phyloP scores from a whole-genome alignment of 2,797 vertebrate genomes.

The Phalanger gymnotis region DNA sequence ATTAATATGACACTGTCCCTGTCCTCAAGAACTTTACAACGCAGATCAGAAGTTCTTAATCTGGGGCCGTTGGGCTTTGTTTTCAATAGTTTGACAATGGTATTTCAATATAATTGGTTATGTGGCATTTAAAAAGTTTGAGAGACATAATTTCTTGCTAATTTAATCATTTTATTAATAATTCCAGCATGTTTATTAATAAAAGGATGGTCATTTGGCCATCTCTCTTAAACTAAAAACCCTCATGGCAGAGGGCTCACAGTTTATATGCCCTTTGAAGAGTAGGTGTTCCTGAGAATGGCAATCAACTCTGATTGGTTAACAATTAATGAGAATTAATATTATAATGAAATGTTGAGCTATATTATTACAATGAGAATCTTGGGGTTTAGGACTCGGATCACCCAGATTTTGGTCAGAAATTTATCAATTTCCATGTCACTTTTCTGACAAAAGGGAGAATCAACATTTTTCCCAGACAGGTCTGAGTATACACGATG shows the following conservation, averaged over 20 bases:
- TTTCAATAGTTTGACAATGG: not conserved
- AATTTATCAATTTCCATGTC: not conserved
- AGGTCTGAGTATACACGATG: not conserved
- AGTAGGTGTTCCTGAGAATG: not conserved
- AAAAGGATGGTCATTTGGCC: not conserved
- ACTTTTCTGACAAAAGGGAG: not conserved
- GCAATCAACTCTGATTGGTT: not conserved
- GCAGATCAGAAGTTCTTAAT: not conserved
- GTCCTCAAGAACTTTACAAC: not conserved
- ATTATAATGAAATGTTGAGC: not conserved
- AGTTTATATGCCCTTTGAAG: not conserved
- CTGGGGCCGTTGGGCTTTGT: not conserved
- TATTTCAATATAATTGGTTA: not conserved
- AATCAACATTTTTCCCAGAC: not conserved
- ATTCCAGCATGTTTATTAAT: not conserved
- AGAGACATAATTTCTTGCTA: not conserved
- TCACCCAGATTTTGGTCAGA: not conserved
- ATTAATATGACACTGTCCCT: not conserved
- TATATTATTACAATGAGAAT: not conserved
- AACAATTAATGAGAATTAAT: not conserved
- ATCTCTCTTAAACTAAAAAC: not conserved
- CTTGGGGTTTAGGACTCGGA: not conserved
- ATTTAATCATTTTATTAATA: not conserved
- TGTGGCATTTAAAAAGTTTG: not conserved
- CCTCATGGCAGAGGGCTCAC: no score